Conservation (phyloP, 2,113 vertebrate genomes). For the Apodemus speciosus region DNA sequence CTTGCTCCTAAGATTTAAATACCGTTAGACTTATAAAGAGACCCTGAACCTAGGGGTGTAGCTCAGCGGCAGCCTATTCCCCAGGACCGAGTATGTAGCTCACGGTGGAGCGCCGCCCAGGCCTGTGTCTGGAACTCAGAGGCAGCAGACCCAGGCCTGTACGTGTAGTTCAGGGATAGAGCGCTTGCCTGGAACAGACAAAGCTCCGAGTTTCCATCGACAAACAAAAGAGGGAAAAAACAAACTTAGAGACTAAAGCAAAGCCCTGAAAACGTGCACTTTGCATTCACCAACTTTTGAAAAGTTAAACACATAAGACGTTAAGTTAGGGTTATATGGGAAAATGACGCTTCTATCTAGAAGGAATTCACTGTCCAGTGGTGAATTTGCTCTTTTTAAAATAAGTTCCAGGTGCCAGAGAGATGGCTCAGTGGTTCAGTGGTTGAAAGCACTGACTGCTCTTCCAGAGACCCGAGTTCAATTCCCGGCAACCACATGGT, state of each 20-base stretch:
- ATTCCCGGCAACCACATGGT: no score
- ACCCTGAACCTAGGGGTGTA: not conserved
- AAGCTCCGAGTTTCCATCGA: not conserved
- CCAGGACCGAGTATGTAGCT: not conserved
- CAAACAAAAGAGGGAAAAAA: not conserved
- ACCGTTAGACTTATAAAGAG: slow-evolving; percentile 30
- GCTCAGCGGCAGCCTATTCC: not conserved
- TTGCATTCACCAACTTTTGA: slow-evolving; percentile 22
- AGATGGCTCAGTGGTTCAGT: no score
- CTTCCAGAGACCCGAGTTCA: no score
- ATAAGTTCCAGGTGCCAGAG: not conserved
- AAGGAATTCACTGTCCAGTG: slow-evolving; percentile 23
- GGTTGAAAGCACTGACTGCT: no score
- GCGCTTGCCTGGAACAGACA: not conserved
- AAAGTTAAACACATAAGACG: slow-evolving; percentile 8
- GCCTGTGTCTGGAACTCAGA: no score
- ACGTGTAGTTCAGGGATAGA: no score
- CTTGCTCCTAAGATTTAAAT: not conserved
- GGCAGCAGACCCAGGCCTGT: not conserved
- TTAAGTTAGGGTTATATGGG: not conserved
- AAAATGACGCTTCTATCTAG: not conserved
- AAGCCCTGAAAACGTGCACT: slow-evolving; percentile 9
- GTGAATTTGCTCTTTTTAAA: not conserved
- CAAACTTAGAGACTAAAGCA: slow-evolving; percentile 39
- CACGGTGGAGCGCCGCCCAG: not conserved